Conservation (phyloP, 2,797 vertebrate species). For the Pseudotriccus pelzelni region DNA sequence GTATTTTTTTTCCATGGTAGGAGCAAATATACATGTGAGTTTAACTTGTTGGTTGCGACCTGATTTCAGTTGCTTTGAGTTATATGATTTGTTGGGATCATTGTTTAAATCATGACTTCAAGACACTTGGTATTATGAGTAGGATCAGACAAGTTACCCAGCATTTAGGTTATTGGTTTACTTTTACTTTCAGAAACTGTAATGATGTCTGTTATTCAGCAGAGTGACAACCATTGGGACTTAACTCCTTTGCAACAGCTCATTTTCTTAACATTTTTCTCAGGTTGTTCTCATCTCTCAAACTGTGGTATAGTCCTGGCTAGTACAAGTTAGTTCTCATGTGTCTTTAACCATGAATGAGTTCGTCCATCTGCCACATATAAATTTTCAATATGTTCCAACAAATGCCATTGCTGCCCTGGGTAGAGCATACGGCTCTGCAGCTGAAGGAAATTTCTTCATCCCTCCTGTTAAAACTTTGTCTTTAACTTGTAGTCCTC, state of each 20-base stretch:
- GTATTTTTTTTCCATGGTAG: fast-evolving
- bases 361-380: slow-evolving; percentile 6
- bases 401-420: neutral
- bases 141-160: neutral
- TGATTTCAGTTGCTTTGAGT: neutral
- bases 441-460: neutral
- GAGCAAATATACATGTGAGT: neutral
- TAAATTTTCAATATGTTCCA: slow-evolving; percentile 38
- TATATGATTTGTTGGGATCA: neutral
- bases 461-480: neutral
- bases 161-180: neutral
- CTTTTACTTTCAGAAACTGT: neutral
- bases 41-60: neutral
- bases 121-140: neutral
- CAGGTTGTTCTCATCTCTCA: neutral
- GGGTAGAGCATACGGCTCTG: neutral
- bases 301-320: neutral
- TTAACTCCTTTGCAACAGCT: too few relatives aligned
- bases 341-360: neutral
- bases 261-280: neutral
- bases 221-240: neutral
- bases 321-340: neutral
- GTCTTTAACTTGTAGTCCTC: neutral
- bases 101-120: neutral
- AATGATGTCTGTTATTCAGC: neutral